Conservation (phyloP, 2,797 vertebrate genomes). For the Etheostoma perlongum region DNA sequence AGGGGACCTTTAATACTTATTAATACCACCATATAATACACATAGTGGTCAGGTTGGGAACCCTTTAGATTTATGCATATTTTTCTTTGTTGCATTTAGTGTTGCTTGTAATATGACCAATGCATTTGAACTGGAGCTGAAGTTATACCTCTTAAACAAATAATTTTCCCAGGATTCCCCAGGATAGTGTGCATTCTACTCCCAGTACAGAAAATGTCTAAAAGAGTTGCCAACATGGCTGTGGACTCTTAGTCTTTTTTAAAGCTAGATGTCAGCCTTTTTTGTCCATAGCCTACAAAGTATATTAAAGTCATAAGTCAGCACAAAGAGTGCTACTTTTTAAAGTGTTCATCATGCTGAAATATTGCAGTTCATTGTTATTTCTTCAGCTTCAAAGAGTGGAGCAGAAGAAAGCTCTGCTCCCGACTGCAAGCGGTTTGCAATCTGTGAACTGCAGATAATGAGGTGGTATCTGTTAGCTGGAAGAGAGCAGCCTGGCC, state of each 20-base stretch:
- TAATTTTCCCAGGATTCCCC: too few species aligned
- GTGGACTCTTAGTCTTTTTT: background rate
- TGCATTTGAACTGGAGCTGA: too few species aligned
- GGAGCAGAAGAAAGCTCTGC: conserved; percentile 61
- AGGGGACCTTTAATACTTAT: too few species aligned
- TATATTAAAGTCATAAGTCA: conserved; percentile 53
- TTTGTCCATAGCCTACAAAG: conserved; percentile 9
- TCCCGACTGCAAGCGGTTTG: conserved; percentile 50
- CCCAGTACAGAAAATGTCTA: too few species aligned
- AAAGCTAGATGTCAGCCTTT: conserved; percentile 6
- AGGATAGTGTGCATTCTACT: too few species aligned
- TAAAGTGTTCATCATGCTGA: conserved; percentile 32
- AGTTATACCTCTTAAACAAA: too few species aligned
- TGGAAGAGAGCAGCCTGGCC: conserved; percentile 55
- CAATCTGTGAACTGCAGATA: conserved; percentile 75
- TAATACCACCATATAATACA: too few species aligned
- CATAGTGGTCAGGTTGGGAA: too few species aligned
- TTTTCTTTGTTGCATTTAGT: too few species aligned
- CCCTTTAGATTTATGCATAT: too few species aligned
- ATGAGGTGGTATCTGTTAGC: conserved; percentile 73
- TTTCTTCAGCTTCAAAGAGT: conserved; percentile 58
- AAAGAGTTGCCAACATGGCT: conserved; percentile 2
- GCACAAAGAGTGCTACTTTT: conserved; percentile 39
- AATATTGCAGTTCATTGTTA: conserved; percentile 64
- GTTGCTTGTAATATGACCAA: too few species aligned